Evolutionary conservation across 2,797 vertebrate species (phyloP).

Genomic region (Sciurus vulgaris): DNA sequence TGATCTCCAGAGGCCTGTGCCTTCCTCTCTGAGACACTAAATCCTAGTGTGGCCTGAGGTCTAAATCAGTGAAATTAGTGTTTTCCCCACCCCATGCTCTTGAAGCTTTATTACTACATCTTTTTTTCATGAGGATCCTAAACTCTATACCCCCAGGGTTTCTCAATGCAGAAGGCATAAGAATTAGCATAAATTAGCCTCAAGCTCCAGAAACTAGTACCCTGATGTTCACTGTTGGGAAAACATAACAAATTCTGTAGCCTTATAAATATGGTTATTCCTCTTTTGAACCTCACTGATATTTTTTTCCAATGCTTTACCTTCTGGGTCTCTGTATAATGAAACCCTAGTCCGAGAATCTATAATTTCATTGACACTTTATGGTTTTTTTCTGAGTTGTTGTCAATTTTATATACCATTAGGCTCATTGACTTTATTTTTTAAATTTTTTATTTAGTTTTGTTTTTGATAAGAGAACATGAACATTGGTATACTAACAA

Average conservation of each 20-base stretch:
- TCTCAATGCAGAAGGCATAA: neutral
- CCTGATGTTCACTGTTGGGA: neutral
- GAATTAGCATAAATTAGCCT: neutral
- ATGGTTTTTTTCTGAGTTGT: neutral
- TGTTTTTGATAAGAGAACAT: neutral
- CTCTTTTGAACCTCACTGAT: neutral
- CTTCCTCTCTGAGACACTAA: neutral
- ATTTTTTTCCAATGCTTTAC: neutral
- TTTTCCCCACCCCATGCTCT: neutral
- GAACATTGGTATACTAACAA: neutral
- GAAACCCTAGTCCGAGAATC: neutral
- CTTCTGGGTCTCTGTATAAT: neutral
- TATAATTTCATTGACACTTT: conserved; percentile 29
- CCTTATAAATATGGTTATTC: neutral
- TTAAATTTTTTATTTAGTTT: neutral
- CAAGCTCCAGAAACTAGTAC: neutral
- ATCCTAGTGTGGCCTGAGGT: neutral
- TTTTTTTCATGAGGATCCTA: neutral
- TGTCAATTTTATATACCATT: neutral
- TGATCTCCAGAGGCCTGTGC: neutral
- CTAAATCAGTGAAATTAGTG: neutral
- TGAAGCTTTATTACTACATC: neutral
- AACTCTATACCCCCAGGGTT: neutral
- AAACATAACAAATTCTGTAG: neutral
- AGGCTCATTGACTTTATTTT: neutral